Base-by-base conservation (phyloP, 1,140 invertebrate species). In the Trichogramma pretiosum region DNA sequence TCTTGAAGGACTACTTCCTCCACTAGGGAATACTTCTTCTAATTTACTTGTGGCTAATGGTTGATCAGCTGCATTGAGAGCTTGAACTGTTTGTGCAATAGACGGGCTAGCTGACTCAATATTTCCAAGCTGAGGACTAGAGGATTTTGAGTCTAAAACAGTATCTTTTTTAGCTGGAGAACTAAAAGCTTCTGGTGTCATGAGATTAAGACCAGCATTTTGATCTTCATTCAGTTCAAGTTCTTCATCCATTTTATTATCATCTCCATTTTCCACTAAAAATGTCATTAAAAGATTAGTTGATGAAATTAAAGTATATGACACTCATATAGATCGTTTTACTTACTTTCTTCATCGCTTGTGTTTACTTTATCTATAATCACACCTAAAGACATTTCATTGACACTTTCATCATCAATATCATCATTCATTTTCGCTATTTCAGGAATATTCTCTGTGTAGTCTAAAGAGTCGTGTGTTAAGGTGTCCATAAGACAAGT, bases 181-280 rank as follows among this genome's bases (percentile, higher is more conserved):
- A 68, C 79, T 87, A 57, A 93, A 94, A 5, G 87, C 88, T 64
- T 93, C 88, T 0, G 90, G 89, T 2, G 89, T 90, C 78, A 94
- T 85, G 2, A 93, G 75, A 58, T 84, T 88, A 18, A 77, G 54
- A 1, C 64, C 61, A 9, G 61, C 39, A 26, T 55, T 67, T 8
- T 70, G 63, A 52, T 68, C 70, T 1, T 61, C 43, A 5, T 53
- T 38, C 10, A 61, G 9, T 26, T 68, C 64, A 9, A 63, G 65
- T 23, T 49, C 53, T 21, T 46, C 50, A 0, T 56, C 58, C 41
- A 41, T 53, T 38, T 23, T 45, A 30, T 53, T 46, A 14, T 54
- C 51, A 21, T 55, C 58, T 1, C 47, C 54, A 67, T 73, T 36
- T 60, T 59, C 40, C 59, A 24, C 45, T 52, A 11, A 38, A 30